Conservation (phyloP, 2,888 invertebrate genomes). For the Drosophila niveifrons region DNA sequence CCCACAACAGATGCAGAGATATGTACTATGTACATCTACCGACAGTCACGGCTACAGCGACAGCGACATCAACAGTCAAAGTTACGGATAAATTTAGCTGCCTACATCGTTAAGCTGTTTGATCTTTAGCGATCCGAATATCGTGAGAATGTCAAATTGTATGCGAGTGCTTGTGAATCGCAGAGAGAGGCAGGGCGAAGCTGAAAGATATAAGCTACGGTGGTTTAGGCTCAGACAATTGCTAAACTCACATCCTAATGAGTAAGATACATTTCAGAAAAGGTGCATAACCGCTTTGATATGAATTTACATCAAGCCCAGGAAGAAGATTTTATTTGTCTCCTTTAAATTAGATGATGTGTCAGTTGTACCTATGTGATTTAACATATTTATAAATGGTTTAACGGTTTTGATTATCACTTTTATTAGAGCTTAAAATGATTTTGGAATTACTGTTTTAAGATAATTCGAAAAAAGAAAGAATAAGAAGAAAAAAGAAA, state of each 20-base stretch:
- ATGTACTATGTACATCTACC: no score
- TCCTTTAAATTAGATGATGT: no score
- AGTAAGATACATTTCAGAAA: neutral
- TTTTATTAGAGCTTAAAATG: no score
- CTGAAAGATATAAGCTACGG: neutral
- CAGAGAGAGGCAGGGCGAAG: no score
- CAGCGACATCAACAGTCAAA: conserved; percentile 1
- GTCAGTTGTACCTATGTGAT: no score
- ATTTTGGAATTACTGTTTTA: no score
- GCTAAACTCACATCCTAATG: neutral
- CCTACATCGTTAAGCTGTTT: conserved; percentile 15
- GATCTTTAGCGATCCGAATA: conserved; percentile 20
- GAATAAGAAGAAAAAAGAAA: no score
- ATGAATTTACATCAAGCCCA: neutral
- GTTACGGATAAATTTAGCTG: conserved; percentile 4
- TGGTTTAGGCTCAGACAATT: neutral
- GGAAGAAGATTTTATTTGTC: neutral
- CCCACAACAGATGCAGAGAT: conserved; percentile 24
- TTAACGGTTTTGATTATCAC: no score
- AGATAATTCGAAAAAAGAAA: no score
- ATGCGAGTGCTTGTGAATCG: neutral
- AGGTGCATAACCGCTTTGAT: neutral
- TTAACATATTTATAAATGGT: no score
- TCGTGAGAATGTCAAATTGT: conserved; percentile 18
- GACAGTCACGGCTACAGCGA: conserved; percentile 12